Evolutionary conservation across 2,113 vertebrate genomes (phyloP), one percentile per base, ranked within the genome.

Genomic region (Neodontobutis hainanensis): DNA sequence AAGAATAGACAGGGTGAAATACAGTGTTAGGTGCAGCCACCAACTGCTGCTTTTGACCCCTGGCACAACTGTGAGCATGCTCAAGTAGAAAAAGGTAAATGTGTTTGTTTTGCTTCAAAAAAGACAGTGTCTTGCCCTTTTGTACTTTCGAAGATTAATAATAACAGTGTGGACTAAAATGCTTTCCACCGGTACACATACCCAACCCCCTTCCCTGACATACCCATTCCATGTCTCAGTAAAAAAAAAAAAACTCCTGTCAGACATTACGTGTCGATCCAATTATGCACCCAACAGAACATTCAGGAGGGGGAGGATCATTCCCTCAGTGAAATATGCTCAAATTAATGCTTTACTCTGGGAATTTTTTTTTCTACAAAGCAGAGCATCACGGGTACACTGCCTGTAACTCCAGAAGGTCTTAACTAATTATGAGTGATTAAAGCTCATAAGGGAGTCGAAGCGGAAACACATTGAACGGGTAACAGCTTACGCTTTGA

Each of bases 391-490:
- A 61, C 82, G 80, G 74, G 87, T 85, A 77, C 73, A 48, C 83
- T 35, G 80, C 77, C 79, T 82, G 75, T 66, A 81, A 77, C 82
- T 77, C 81, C 80, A 80, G 80, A 84, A 77, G 65, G 83, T 79
- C 84, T 87, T 89, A 88, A 88, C 87, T 92, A 88, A 92, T 92
- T 89, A 89, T 75, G 77, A 82, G 80, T 89, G 87, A 92, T 91
- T 92, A 91, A 85, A 84, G 69, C 84, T 84, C 76, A 73, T 78
- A 75, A 85, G 73, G 80, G 87, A 86, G 80, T 65, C 55, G 73
- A 86, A 77, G 88, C 73, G 66, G 85, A 87, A 91, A 85, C 85
- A 76, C 59, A 84, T 80, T 75, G 83, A 81, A 83, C 67, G 65
- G 74, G 83, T 68, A 89, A 85, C 82, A 80, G 75, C 71, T 15